Evolutionary conservation across 2,888 invertebrate species (phyloP), one percentile per base, ranked within the genome.

Genomic region (Heliconius charithonia): DNA sequence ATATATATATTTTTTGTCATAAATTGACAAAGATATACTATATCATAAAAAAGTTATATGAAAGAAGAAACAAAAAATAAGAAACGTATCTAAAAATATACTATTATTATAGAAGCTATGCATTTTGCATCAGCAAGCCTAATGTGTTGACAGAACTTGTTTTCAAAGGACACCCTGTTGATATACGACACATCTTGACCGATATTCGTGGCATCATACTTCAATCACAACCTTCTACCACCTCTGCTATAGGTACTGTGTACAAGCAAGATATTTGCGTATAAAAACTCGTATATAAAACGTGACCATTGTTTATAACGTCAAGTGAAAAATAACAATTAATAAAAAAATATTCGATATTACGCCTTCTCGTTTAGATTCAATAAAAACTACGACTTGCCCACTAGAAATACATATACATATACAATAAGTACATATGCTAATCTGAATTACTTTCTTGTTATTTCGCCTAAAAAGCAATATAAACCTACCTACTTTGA

Each of bases 151-250:
- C 32, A 67, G 29, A 78, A 78, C 67, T 41, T 16, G 78, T 69
- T 56, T 69, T 19, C 45, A 59, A 66, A 79, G 71, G 71, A 71
- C 75, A 45, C 16, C 71, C 25, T 22, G 32, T 70, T 71, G 74
- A 59, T 56, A 56, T 75, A 77, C 66, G 80, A 71, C 77, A 71
- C 77, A 78, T 80, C 80, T 78, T 80, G 80, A 80, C 77, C 80
- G 80, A 77, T 80, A 80, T 80, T 45, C 69, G 59, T 32, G 27
- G 74, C 62, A 65, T 75, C 75, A 75, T 71, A 32, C 51, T 70
- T 62, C 74, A 74, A 74, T 77, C 59, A 76, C 41, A 74, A 66
- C 37, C 51, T 51, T 7, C 19, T 51, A 51, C 9, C 51, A 51
- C 51, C 51, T 22, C 19, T 22, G 22, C 9, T 51, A 22, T 22